These are phyloP conservation scores for Eupeodes luniger DNA, from an alignment of 2,888 invertebrate genomes.

Conservation along the genomic window DNA sequence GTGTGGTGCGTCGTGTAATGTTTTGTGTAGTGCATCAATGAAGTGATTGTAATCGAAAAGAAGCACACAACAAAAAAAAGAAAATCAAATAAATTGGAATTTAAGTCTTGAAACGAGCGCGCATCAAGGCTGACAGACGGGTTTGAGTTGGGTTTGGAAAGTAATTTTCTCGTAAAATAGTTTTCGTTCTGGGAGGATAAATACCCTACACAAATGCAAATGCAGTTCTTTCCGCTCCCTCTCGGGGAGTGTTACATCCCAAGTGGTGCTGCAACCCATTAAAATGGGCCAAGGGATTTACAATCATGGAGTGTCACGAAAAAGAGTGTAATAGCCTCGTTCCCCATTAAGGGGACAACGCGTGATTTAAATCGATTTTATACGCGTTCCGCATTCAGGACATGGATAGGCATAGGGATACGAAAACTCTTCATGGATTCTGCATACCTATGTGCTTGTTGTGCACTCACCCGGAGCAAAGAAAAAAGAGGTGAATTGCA, in stretches of 20 bases:
- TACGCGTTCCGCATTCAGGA: conserved; percentile 28
- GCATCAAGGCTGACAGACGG: neutral
- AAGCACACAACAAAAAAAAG: neutral
- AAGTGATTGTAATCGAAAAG: conserved; percentile 37
- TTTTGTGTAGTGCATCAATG: conserved; percentile 28
- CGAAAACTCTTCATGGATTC: conserved; percentile 43
- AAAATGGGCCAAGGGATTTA: conserved; percentile 35
- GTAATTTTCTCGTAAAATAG: conserved; percentile 40
- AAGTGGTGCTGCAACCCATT: conserved; percentile 13
- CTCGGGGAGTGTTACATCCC: conserved; percentile 17
- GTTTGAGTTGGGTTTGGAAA: neutral
- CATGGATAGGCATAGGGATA: conserved; percentile 55
- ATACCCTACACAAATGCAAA: neutral
- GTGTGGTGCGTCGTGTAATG: neutral
- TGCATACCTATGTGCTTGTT: neutral
- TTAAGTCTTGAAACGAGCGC: conserved; percentile 20
- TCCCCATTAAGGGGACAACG: conserved; percentile 1
- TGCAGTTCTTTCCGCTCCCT: neutral
- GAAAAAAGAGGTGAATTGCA: conserved; percentile 65
- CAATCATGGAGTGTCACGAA: conserved; percentile 63
- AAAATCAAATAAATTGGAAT: conserved; percentile 24
- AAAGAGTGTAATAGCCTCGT: conserved; percentile 41
- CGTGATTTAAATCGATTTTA: conserved; percentile 51
- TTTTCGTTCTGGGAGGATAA: neutral
- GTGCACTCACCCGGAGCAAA: conserved; percentile 15